Conservation (phyloP, 2,113 vertebrate species). For the Lophura nycthemera region DNA sequence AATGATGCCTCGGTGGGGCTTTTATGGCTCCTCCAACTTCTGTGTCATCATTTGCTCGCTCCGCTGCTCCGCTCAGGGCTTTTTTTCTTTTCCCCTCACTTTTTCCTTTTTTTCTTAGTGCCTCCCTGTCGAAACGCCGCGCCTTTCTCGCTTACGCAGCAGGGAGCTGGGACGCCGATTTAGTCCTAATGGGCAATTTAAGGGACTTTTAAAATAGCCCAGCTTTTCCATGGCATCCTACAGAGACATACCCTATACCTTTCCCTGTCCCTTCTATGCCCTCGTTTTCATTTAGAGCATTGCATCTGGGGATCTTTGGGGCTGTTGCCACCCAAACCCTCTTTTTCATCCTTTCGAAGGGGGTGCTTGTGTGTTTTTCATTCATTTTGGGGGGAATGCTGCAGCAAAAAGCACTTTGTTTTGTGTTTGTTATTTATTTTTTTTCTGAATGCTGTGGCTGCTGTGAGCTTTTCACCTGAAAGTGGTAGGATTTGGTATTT, state of each 20-base stretch:
- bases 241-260: accelerated
- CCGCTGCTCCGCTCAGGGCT: neutral
- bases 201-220: neutral
- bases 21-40: conserved; percentile 59
- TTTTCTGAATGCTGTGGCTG: accelerated
- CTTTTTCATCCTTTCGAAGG: neutral
- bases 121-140: accelerated
- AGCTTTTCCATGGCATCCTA: neutral
- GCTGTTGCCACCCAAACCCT: neutral
- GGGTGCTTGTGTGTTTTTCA: neutral
- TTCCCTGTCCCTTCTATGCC: neutral
- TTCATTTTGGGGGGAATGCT: neutral
- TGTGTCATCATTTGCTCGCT: conserved; percentile 59
- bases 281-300: accelerated
- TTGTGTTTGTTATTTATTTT: neutral
- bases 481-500: neutral
- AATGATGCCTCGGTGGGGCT: conserved; percentile 49
- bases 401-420: neutral
- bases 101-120: neutral
- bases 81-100: neutral
- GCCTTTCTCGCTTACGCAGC: neutral
- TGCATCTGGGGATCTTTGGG: neutral
- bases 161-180: neutral
- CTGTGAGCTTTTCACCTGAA: neutral
- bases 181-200: conserved; percentile 33